Evolutionary conservation across 2,797 vertebrate species (phyloP).

Genomic region (Hydrolagus colliei): DNA sequence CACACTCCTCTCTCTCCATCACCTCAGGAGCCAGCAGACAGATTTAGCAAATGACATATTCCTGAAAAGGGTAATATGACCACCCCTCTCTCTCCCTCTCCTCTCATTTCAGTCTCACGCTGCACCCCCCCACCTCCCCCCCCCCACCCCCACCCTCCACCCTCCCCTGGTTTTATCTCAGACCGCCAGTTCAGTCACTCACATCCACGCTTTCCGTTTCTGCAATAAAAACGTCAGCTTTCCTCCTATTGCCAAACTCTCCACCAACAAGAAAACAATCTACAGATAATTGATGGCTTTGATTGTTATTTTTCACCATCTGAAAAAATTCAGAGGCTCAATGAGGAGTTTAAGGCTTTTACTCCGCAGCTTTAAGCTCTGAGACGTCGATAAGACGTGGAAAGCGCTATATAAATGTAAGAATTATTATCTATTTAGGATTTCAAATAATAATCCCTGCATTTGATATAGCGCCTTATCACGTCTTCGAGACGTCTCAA

Average conservation of each 20-base stretch:
- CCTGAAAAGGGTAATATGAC: constrained; percentile 2
- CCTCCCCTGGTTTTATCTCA: background rate
- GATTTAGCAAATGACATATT: constrained; percentile 6
- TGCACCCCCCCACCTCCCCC: too few species aligned
- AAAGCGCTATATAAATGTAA: too few species aligned
- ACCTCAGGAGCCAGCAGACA: background rate
- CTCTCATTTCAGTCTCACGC: too few species aligned
- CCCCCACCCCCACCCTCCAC: too few species aligned
- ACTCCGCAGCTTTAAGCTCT: too few species aligned
- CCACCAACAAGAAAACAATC: background rate
- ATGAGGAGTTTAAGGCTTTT: too few species aligned
- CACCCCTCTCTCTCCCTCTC: too few species aligned
- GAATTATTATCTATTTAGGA: too few species aligned
- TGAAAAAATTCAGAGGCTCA: background rate
- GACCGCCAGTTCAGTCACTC: background rate
- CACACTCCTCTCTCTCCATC: constrained; percentile 48
- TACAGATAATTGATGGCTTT: background rate
- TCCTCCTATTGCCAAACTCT: constrained; percentile 9
- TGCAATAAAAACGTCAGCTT: constrained; percentile 19
- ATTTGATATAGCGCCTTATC: too few species aligned
- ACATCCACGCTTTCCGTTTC: background rate
- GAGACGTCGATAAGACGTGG: too few species aligned
- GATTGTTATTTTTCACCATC: background rate
- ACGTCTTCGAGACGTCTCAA: too few species aligned
- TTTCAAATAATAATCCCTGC: too few species aligned